Evolutionary conservation across 2,113 vertebrate species (phyloP), one percentile per base, ranked within the genome.

Genomic region (Fregetta grallaria): DNA sequence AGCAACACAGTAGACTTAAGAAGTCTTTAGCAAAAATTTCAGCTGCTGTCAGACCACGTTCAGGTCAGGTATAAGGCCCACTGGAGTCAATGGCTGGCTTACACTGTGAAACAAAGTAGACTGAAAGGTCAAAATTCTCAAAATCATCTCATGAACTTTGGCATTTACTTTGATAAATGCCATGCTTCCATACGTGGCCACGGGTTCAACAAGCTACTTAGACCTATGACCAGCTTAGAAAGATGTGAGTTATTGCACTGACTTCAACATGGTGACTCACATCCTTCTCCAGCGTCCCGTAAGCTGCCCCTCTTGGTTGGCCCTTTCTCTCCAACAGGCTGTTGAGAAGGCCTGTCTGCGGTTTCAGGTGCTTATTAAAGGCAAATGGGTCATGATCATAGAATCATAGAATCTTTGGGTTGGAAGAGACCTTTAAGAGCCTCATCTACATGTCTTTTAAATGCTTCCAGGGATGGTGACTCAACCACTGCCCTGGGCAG

Each of bases 351-450:
- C 36, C 71, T 55, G 7, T 42, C 63, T 83, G 79, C 2, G 3
- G 25, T 38, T 79, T 67, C 88, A 71, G 59, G 72, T 90, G 59
- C 83, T 96, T 86, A 34, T 74, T 76, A 61, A 83, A 86, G 61
- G 55, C 56, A 92, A 71, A 58, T 22, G 7, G 56, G 11, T 86
- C 50, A 15, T 29, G 50, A n/a, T n/a, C n/a, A n/a, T n/a, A n/a
- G n/a, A n/a, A n/a, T n/a, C n/a, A n/a, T n/a, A n/a, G n/a, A n/a
- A n/a, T n/a, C n/a, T n/a, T n/a, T n/a, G n/a, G n/a, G n/a, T n/a
- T n/a, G n/a, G n/a, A n/a, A n/a, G n/a, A n/a, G n/a, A n/a, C n/a
- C n/a, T n/a, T n/a, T n/a, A n/a, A n/a, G n/a, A n/a, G n/a, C n/a
- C n/a, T n/a, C n/a, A n/a, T n/a, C n/a, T n/a, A n/a, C n/a, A n/a